Base-by-base conservation (phyloP, 2,797 vertebrate genomes). In the Cossypha niveicapilla region DNA sequence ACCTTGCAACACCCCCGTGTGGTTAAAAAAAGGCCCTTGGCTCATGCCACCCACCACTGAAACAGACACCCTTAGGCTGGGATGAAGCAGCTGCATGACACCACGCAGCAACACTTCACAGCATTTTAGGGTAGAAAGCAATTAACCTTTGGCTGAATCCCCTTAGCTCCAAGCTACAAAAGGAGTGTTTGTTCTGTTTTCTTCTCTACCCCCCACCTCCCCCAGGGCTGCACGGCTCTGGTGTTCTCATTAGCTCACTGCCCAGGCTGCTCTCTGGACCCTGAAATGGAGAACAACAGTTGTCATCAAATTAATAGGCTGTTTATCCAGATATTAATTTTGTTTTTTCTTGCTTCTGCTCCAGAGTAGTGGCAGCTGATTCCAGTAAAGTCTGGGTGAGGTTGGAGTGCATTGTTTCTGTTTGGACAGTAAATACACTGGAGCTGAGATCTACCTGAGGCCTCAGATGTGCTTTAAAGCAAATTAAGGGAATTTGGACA, bases 61-160 rank as follows among this genome's bases (percentile, higher is more conserved):
- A 95, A 90, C 73, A 89, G 72, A 96, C 77, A 95, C 92, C 72
- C 88, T 63, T 48, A 41, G 86, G 62, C 94, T 95, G 94, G 93
- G 91, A 90, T 21, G 25, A 35, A 96, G 94, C 96, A 97, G 96
- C 96, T 97, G 96, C 96, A 92, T 96, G 88, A 94, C 88, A 93
- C 84, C 93, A 95, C 7, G 35, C 50, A 95, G 85, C 73, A 96
- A 96, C 86, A 93, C 88, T 95, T 92, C 91, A 89, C 94, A 92
- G 95, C 92, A 96, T 83, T 93, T 96, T 94, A 94, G 94, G 88
- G 94, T 94, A 94, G 86, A 95, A 74, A 94, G 93, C 91, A 96
- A 96, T 97, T 97, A 97, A 96, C 96, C 93, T 96, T 96, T 97
- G 97, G 96, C 95, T 96, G 96, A 97, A 97, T 97, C 94, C 90